Evolutionary conservation across 2,113 vertebrate genomes (phyloP), one percentile per base, ranked within the genome.

Genomic region (Dipodomys ordii): DNA sequence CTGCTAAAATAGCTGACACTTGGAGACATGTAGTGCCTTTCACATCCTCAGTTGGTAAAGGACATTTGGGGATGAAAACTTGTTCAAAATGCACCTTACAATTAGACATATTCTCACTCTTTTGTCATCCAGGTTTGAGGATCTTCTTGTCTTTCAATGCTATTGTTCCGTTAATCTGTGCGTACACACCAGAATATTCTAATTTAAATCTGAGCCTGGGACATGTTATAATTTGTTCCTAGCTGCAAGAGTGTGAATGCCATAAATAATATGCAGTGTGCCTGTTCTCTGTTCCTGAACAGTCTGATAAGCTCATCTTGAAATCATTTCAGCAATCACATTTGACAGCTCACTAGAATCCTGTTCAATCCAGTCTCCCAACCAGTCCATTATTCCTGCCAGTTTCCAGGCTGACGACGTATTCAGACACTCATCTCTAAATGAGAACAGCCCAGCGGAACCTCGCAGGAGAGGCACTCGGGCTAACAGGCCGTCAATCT

Each of bases 201-300:
- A 88, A 91, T 18, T 16, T n/a, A n/a, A 83, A 89, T 83, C 53
- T 82, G 92, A 95, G 94, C 95, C 94, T 19, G 84, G 87, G 94
- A 95, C 39, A 92, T 94, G 80, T 92, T 97, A 94, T 95, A 77
- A 93, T 93, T 96, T 90, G 73, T 95, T 97, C 97, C 91, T 83
- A 95, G 87, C 10, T 74, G 73, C 93, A 96, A 96, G 60, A 87
- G 83, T 96, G 94, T 88, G 92, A 96, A 91, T 83, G 86, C 95
- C 94, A 90, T 86, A 85, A 84, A 94, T 87, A 83, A 76, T 0
- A 2, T 87, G 86, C 93, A 94, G 81, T 90, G 67, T 88, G 92
- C 95, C 93, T 97, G 94, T 97, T 96, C 95, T 83, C 85, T 77
- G 69, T 94, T 96, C 96, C 94, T 84, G 88, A 96, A 96, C 93